Conservation (phyloP, 2,797 vertebrate genomes). For the Clarias platycephalus region DNA sequence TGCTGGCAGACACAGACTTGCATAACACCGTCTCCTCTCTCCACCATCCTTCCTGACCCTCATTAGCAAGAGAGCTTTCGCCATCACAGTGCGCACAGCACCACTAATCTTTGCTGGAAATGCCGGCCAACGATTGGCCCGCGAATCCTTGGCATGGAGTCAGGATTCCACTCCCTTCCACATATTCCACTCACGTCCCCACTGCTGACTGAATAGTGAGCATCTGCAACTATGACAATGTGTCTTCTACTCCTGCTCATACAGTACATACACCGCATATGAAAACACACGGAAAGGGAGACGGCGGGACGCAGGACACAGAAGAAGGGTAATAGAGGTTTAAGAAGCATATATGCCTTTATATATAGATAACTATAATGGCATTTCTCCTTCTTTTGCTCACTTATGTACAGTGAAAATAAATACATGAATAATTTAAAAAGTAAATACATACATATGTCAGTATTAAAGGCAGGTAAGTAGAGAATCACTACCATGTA, state of each 20-base stretch:
- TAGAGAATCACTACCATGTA: background rate
- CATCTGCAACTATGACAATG: conserved; percentile 41
- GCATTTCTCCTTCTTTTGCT: background rate
- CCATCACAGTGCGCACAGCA: conserved; percentile 25
- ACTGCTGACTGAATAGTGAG: conserved; percentile 48
- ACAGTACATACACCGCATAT: background rate
- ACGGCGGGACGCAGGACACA: background rate
- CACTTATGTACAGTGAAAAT: background rate
- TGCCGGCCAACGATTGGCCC: conserved; percentile 42
- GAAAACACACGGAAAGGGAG: background rate
- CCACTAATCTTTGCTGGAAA: conserved; percentile 51
- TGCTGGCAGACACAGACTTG: background rate
- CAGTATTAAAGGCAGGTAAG: background rate
- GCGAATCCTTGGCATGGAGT: conserved; percentile 41
- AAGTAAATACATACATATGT: too few relatives aligned
- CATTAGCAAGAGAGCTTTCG: conserved; percentile 29
- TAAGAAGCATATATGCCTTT: too few relatives aligned
- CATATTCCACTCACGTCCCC: conserved; percentile 52
- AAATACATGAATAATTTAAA: too few relatives aligned
- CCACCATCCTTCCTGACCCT: conserved; percentile 49
- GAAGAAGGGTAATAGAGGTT: background rate
- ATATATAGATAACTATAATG: background rate
- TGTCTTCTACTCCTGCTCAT: background rate
- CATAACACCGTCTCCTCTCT: conserved; percentile 7
- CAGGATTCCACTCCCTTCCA: conserved; percentile 41